Conservation (phyloP, 2,888 invertebrate species). For the Caenorhabditis wallacei region DNA sequence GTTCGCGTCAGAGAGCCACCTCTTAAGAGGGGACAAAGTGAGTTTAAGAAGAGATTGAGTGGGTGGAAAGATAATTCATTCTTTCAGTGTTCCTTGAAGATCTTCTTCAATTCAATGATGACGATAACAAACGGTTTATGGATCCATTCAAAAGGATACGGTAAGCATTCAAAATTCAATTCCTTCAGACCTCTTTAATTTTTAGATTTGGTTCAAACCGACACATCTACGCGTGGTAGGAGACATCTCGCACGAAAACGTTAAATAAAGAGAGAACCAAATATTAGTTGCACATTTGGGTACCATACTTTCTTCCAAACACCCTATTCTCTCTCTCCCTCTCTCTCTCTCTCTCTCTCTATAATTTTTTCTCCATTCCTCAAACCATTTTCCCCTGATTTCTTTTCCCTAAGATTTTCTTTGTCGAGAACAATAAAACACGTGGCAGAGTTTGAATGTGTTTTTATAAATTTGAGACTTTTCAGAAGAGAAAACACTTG, state of each 20-base stretch:
- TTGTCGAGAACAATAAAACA: constrained; percentile 63
- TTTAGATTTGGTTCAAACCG: constrained; percentile 52
- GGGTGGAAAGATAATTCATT: background rate
- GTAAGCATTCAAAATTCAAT: constrained; percentile 16
- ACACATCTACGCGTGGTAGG: constrained; percentile 52
- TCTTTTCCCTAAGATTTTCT: constrained; percentile 6
- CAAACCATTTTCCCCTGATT: background rate
- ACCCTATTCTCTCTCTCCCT: background rate
- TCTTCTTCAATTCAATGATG: constrained; percentile 46
- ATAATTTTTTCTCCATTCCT: constrained; percentile 10
- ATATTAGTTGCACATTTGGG: constrained; percentile 56
- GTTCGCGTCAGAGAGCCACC: constrained; percentile 63
- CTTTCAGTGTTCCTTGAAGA: constrained; percentile 58
- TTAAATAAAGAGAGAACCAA: constrained; percentile 1
- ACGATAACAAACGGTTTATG: constrained; percentile 41
- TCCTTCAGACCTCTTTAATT: background rate
- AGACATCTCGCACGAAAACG: constrained; percentile 11
- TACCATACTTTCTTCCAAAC: constrained; percentile 42
- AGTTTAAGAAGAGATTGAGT: constrained; percentile 16
- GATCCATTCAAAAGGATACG: constrained; percentile 59
- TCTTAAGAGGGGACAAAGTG: constrained; percentile 60
- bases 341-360: too few species aligned
- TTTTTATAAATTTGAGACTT: constrained; percentile 13
- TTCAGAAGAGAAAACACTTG: background rate
- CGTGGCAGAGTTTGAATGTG: constrained; percentile 63